phyloP scores from a whole-genome alignment of 2,113 vertebrate species.

The Seriola dumerili region DNA sequence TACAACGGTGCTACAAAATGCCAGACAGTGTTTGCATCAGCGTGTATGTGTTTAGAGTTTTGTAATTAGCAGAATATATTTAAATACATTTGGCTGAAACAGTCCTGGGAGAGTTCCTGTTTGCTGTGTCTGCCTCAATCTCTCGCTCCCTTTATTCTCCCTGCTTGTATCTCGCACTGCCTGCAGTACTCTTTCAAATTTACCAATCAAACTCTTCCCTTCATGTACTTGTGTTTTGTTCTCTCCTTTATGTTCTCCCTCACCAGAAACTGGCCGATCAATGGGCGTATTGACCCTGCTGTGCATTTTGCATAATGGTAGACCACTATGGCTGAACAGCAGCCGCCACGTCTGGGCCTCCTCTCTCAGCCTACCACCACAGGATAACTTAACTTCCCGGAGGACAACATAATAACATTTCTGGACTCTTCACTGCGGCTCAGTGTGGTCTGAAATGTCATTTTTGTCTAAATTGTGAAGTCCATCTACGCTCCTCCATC shows the following conservation, averaged over 20 bases:
- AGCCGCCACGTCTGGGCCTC: conserved; percentile 24
- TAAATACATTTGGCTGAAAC: conserved; percentile 85
- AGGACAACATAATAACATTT: conserved; percentile 23
- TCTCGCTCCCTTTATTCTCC: conserved; percentile 73
- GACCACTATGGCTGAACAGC: conserved; percentile 29
- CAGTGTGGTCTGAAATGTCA: not conserved
- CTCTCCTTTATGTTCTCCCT: conserved; percentile 57
- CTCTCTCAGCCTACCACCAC: conserved; percentile 5
- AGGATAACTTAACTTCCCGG: conserved; percentile 14
- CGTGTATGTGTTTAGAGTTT: conserved; percentile 82
- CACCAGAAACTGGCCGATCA: conserved; percentile 42
- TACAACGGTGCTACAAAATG: conserved; percentile 78
- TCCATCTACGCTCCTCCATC: not conserved
- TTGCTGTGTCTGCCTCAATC: conserved; percentile 76
- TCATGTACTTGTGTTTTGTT: conserved; percentile 55
- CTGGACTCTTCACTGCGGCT: not conserved
- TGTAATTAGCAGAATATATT: conserved; percentile 88
- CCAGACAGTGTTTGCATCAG: conserved; percentile 81
- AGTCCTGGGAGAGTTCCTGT: conserved; percentile 79
- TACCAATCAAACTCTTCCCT: conserved; percentile 67
- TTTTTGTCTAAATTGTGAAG: conserved; percentile 8
- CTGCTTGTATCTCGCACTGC: conserved; percentile 50
- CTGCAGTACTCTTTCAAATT: conserved; percentile 68
- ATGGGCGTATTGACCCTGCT: conserved; percentile 53
- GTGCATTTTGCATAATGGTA: conserved; percentile 52